phyloP scores from a whole-genome alignment of 1,140 invertebrate species.

The Aphidius gifuensis region DNA sequence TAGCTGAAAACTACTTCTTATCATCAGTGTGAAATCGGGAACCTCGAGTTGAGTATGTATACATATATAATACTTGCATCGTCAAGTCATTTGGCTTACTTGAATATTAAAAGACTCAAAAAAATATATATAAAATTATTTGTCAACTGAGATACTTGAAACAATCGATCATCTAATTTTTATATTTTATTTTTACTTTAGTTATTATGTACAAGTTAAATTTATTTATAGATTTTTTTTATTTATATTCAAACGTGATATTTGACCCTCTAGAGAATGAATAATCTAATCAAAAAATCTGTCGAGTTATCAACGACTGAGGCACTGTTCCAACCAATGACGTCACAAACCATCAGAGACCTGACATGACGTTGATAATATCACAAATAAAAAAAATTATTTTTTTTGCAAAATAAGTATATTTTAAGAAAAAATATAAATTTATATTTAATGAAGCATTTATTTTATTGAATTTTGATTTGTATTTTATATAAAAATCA shows the following conservation, averaged over 20 bases:
- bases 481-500: too few relatives aligned
- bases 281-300: slow-evolving; percentile 2
- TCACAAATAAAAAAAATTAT: not conserved
- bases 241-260: not conserved
- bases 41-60: not conserved
- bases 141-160: not conserved
- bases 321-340: not conserved
- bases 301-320: not conserved
- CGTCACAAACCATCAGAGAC: not conserved
- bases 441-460: too few relatives aligned
- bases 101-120: slow-evolving; percentile 12
- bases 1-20: slow-evolving; percentile 25
- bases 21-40: slow-evolving; percentile 3
- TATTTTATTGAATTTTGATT: too few relatives aligned
- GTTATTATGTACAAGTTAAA: not conserved
- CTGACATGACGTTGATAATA: not conserved
- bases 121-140: not conserved
- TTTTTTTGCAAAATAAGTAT: too few relatives aligned
- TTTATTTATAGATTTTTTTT: not conserved
- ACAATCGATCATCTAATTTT: not conserved
- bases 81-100: slow-evolving; percentile 25
- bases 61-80: slow-evolving; percentile 20
- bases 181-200: not conserved
- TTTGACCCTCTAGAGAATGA: not conserved
- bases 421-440: too few relatives aligned